Evolutionary conservation across 2,113 vertebrate genomes (phyloP).

Genomic region (Leiothrix lutea): DNA sequence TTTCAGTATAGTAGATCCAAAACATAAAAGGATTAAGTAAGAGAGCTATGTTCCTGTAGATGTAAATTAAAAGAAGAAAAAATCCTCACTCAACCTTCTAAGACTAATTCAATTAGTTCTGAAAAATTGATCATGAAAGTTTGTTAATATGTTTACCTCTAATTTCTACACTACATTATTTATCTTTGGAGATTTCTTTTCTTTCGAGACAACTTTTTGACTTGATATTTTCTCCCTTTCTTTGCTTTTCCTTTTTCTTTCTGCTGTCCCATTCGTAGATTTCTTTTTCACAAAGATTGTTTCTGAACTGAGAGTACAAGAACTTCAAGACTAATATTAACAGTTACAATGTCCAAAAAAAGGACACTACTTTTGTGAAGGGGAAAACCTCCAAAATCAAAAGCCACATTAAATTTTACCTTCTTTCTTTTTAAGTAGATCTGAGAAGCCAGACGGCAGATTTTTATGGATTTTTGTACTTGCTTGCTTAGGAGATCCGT

Average conservation of each 20-base stretch:
- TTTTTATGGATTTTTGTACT: constrained; percentile 77
- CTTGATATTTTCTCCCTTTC: neutral
- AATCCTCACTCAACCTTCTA: neutral
- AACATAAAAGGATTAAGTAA: neutral
- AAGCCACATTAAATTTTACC: constrained; percentile 59
- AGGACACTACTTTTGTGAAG: neutral
- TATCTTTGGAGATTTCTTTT: neutral
- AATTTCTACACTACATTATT: neutral
- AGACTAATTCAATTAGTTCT: neutral
- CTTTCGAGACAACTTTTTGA: neutral
- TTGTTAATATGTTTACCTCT: neutral
- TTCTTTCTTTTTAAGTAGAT: constrained; percentile 65
- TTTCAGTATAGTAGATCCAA: neutral
- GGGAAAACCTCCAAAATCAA: constrained; percentile 11
- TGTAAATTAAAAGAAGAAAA: neutral
- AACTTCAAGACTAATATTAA: neutral
- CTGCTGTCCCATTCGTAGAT: neutral
- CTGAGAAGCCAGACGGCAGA: constrained; percentile 60
- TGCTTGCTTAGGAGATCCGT: constrained; percentile 76
- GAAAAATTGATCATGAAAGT: neutral
- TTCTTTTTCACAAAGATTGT: neutral
- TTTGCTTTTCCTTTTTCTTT: neutral
- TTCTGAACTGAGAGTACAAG: neutral
- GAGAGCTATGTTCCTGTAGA: neutral
- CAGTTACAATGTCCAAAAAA: neutral